These are phyloP conservation scores for Pterostichus madidus DNA, from an alignment of 2,888 invertebrate genomes.

Conservation along the genomic window DNA sequence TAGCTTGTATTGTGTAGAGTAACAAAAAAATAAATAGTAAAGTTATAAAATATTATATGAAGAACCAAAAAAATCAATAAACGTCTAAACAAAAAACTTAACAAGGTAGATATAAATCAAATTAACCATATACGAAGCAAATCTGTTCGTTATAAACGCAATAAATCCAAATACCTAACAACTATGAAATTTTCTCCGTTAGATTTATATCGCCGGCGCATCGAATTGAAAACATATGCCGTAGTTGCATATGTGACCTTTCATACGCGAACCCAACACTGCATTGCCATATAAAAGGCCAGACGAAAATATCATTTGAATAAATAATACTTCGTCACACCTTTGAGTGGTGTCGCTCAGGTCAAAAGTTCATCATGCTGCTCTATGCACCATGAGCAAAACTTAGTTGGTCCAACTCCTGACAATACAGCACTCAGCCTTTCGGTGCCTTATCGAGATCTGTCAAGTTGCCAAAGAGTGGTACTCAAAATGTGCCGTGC, in stretches of 20 bases:
- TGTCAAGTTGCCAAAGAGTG: slow-evolving; percentile 75
- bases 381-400: neutral
- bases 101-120: no score
- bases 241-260: slow-evolving; percentile 68
- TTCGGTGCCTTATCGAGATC: slow-evolving; percentile 73
- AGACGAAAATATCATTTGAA: slow-evolving; percentile 71
- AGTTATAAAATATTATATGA: no score
- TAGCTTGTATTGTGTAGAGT: no score
- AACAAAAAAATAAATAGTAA: no score
- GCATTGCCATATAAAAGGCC: slow-evolving; percentile 69
- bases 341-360: slow-evolving; percentile 64
- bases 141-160: slow-evolving; percentile 44
- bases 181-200: slow-evolving; percentile 63
- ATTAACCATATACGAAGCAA: neutral
- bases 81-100: no score
- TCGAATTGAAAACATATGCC: slow-evolving; percentile 68
- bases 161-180: slow-evolving; percentile 51
- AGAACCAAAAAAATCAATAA: no score
- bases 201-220: slow-evolving; percentile 64
- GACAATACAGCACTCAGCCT: slow-evolving; percentile 63
- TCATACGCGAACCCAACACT: slow-evolving; percentile 66
- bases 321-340: slow-evolving; percentile 72
- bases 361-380: slow-evolving; percentile 8
- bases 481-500: slow-evolving; percentile 73
- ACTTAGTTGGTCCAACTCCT: slow-evolving; percentile 41